Evolutionary conservation across 2,888 invertebrate genomes (phyloP).

Genomic region (Taphrorychus bicolor): DNA sequence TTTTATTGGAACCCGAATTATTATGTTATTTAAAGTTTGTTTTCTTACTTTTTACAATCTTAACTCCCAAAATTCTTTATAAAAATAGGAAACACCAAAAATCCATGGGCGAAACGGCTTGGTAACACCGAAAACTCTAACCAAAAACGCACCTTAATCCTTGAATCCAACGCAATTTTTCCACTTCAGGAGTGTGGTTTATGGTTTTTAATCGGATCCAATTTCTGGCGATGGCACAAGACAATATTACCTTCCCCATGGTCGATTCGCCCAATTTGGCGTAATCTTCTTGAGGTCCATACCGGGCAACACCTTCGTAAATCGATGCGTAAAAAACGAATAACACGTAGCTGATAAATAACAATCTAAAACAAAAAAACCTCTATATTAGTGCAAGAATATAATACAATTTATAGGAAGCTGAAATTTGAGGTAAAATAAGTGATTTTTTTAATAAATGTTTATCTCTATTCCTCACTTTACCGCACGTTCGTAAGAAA

Average conservation of each 20-base stretch:
- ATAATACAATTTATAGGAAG: no score
- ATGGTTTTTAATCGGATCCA: conserved; percentile 43
- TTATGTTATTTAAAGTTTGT: no score
- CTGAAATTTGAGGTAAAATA: no score
- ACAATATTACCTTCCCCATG: conserved; percentile 11
- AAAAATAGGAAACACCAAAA: no score
- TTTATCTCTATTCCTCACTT: no score
- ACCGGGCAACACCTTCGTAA: conserved; percentile 37
- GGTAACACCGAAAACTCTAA: no score
- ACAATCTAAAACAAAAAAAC: conserved; percentile 19
- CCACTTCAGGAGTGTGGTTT: conserved; percentile 34
- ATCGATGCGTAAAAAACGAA: conserved; percentile 24
- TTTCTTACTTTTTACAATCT: neutral
- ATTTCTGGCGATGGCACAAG: conserved; percentile 44
- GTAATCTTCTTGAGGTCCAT: conserved; percentile 33
- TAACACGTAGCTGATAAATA: conserved; percentile 29
- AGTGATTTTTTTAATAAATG: no score
- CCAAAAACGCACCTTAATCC: conserved; percentile 40
- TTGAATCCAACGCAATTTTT: conserved; percentile 43
- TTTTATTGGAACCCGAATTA: no score
- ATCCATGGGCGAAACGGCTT: no score
- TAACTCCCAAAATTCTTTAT: no score
- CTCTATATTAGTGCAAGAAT: neutral
- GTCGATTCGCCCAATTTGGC: conserved; percentile 18
- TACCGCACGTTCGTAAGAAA: no score